Evolutionary conservation across 2,888 invertebrate genomes (phyloP), one percentile per base, ranked within the genome.

Genomic region (Dascillus cervinus): DNA sequence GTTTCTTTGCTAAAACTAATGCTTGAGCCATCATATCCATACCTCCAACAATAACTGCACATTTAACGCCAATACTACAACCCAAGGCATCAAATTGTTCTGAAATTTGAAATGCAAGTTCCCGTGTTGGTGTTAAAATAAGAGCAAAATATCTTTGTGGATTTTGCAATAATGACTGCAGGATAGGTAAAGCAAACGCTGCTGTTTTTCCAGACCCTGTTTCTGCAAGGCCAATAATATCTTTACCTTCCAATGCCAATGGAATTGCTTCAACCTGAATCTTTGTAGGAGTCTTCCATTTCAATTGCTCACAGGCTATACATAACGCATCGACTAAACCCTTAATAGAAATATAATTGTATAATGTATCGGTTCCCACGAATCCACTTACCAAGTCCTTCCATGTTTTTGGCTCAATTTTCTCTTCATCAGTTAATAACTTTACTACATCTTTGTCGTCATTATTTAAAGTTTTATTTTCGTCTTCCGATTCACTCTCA

Each of bases 21-120:
- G 91, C 79, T 60, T 99, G 98, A 0, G 91, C 82, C 56, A 90
- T 86, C 92, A 96, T 96, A 58, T 99, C 97, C 79, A 97, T 92
- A 1, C 98, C 98, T 25, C 98, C 98, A 3, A 99, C 97, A 53
- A 99, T 84, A 0, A 97, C 96, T 30, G 83, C 90, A 66, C 88
- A 89, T 71, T 92, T 91, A 1, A 98, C 85, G 20, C 96, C 96
- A 58, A 98, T 90, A 39, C 79, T 77, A 8, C 87, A 74, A 32
- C 89, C 88, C 38, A 98, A 70, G 2, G 97, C 97, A 63, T 95
- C 91, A 70, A 98, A 92, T 59, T 99, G 98, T 66, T 98, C 97
- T 0, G 90, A 86, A 56, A 98, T 98, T 66, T 98, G 98, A 62
- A 94, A 94, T 2, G 98, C 98, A 52, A 98, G 69, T 66, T 98